Conservation (phyloP, 2,888 invertebrate genomes). For the Tipula unca region DNA sequence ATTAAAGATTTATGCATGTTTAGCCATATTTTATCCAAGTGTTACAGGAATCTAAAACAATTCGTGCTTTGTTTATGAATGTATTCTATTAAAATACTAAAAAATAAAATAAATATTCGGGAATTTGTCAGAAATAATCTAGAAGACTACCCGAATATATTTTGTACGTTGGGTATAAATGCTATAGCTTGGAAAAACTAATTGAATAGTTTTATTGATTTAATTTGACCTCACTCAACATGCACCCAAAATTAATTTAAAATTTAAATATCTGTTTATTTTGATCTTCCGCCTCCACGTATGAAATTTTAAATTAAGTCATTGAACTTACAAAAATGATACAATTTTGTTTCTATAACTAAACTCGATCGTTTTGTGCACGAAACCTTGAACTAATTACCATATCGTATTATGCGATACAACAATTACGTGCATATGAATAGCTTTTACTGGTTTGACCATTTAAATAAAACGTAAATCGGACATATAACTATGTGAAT, state of each 20-base stretch:
- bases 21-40: no score
- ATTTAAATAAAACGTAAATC: neutral
- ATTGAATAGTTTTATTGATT: no score
- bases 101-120: no score
- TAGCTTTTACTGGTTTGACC: neutral
- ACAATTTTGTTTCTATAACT: neutral
- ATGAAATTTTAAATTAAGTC: neutral
- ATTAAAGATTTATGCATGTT: no score
- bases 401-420: neutral
- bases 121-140: no score
- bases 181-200: no score
- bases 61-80: no score
- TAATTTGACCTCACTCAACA: neutral
- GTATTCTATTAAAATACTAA: no score
- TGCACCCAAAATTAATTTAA: neutral
- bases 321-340: neutral
- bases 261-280: neutral
- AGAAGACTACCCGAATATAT: no score
- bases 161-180: no score
- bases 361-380: neutral
- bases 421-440: neutral
- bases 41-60: no score
- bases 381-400: neutral
- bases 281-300: neutral
- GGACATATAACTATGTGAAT: neutral